Base-by-base conservation (phyloP, 2,888 invertebrate species). In the Litoditis marina region DNA sequence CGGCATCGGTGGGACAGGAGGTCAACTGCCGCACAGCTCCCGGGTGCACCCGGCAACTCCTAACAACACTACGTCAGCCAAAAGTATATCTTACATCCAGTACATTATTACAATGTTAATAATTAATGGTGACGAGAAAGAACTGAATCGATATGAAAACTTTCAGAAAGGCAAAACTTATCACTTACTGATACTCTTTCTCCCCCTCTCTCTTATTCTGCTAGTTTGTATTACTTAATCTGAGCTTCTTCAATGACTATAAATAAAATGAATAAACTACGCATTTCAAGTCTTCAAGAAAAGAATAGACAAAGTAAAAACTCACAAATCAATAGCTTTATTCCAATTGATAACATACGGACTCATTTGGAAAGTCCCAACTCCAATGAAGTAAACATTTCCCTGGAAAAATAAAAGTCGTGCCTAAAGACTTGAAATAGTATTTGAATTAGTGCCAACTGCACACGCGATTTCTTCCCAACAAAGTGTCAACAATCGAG, bases 271-370 rank as follows among this genome's bases (percentile, higher is more conserved):
- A 11, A 22, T 27, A n/a, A 55, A 25, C 19, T 8, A 32, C n/a
- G 13, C 25, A 39, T 39, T 39, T 13, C 39, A 22, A 36, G 19
- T 19, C 22, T n/a, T n/a, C 4, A 13, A 7, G 34, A 49, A 22
- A 6, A 34, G 31, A 47, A 60, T 39, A 58, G n/a, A 65, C 57
- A 32, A 30, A 56, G 34, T 47, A 47, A 42, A 47, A 31, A 82
- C 85, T 83, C 76, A 96, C 94, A 94, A 88, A 89, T 96, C 98
- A 85, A 98, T 96, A 82, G 95, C 94, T 88, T 98, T 98, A 88
- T 98, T 98, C 98, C 98, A 98, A 88, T 96, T 95, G 88, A 98
- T 94, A 85, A 94, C 89, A 87, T 98, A 98, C 73, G 95, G 94
- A 83, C 94, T 94, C 81, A 98, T 89, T 82, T 89, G 88, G 87